Conservation (phyloP, 2,113 vertebrate genomes). For the Gnathonemus longibarbis region DNA sequence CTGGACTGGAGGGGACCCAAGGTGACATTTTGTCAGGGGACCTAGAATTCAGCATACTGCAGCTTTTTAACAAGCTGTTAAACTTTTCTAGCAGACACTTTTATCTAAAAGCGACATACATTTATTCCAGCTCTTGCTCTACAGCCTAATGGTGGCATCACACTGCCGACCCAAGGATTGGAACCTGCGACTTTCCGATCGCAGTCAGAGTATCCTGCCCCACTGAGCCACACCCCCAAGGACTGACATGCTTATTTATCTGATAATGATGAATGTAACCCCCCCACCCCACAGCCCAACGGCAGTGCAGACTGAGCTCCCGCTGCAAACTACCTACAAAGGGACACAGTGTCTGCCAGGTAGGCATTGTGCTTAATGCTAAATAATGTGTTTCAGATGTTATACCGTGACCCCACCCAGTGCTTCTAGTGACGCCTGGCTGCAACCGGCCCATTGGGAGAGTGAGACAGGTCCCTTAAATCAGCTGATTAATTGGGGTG, state of each 20-base stretch:
- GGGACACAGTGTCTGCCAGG: not conserved
- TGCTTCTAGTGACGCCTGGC: not conserved
- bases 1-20: not conserved
- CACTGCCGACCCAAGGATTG: not conserved
- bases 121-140: not conserved
- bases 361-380: not conserved
- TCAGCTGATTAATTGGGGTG: not conserved
- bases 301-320: not conserved
- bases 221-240: not conserved
- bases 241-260: not conserved
- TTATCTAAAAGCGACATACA: not conserved
- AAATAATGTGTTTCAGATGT: not conserved
- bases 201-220: not conserved
- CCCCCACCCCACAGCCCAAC: not conserved
- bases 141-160: not conserved
- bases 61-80: not conserved
- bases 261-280: not conserved
- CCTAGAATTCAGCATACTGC: not conserved
- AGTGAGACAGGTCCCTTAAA: not conserved
- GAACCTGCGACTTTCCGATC: not conserved
- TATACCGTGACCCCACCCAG: not conserved
- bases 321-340: not conserved
- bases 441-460: not conserved
- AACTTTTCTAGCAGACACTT: not conserved
- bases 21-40: not conserved